phyloP scores from a whole-genome alignment of 1,140 invertebrate genomes.

The Pentalonia nigronervosa region DNA sequence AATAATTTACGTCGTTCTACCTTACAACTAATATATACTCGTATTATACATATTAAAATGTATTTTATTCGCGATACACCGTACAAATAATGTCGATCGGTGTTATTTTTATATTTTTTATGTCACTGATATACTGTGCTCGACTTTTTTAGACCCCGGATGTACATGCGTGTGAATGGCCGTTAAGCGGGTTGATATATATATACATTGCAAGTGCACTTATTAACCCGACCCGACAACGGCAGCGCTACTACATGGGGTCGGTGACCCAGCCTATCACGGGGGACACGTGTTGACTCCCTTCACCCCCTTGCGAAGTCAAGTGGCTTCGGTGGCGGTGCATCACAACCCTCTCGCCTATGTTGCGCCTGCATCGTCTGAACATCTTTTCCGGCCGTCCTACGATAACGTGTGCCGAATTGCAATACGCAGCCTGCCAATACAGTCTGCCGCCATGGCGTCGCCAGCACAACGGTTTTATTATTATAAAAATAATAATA shows the following conservation, averaged over 20 bases:
- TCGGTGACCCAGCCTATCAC: conserved; percentile 24
- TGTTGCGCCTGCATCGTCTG: background rate
- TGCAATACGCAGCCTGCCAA: background rate
- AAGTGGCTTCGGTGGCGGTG: background rate
- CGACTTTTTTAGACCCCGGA: background rate
- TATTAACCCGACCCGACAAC: background rate
- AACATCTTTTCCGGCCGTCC: background rate
- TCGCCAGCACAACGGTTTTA: background rate
- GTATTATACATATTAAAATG: too few species aligned
- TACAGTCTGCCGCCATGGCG: background rate
- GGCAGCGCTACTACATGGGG: background rate
- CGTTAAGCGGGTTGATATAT: background rate
- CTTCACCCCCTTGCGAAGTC: conserved; percentile 8
- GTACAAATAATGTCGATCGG: background rate
- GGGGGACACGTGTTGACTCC: conserved; percentile 55
- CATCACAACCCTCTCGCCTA: background rate
- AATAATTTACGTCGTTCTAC: too few species aligned
- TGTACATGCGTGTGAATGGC: background rate
- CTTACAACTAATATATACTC: too few species aligned
- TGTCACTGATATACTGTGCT: background rate
- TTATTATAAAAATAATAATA: background rate
- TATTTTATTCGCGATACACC: too few species aligned
- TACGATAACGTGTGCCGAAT: conserved; percentile 44
- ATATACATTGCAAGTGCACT: background rate
- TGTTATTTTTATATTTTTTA: background rate